Base-by-base conservation (phyloP, 1,140 invertebrate species). In the Phymorhynchus buccinoides region DNA sequence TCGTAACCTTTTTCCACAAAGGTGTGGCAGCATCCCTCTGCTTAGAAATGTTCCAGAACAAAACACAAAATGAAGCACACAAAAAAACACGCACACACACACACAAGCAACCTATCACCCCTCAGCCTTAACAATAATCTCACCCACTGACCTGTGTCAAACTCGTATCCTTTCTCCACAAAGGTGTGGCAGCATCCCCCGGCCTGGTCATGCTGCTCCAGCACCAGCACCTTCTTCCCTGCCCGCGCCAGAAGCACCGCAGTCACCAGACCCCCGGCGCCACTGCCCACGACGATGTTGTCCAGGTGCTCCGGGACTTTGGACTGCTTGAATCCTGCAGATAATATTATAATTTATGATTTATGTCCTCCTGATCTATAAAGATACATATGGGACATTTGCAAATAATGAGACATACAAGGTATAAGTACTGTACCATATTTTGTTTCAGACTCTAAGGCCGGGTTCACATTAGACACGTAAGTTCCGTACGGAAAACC, bases 151-250 rank as follows among this genome's bases (percentile, higher is more conserved):
- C 93, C 93, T 83, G 93, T 93, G 86, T 94, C 93, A 91, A 94
- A 94, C 84, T 94, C 93, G 88, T 90, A 94, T 14, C 93, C 93
- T 84, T 93, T 92, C 80, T 92, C 91, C 37, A 88, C 87, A 87
- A 91, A 92, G 32, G 91, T 91, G 83, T 92, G 92, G 85, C 91
- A 92, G 77, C 91, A 92, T 3, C 89, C 90, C 41, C 92, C 91
- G 56, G 91, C 92, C 84, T 93, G 92, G 80, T 93, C 93, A 91
- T 94, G 93, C 80, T 94, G 92, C 83, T 94, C 93, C 80, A 94
- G 85, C 0, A 93, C 93, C 35, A 94, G 84, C 32, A 94, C 93
- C 84, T 88, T 91, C 80, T 92, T 90, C 1, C 93, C 93, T 32
- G 91, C 91, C 80, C 91, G 88, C 18, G 90, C 86, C 66, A 94